Base-by-base conservation (phyloP, 2,888 invertebrate genomes). In the Biston betularia region DNA sequence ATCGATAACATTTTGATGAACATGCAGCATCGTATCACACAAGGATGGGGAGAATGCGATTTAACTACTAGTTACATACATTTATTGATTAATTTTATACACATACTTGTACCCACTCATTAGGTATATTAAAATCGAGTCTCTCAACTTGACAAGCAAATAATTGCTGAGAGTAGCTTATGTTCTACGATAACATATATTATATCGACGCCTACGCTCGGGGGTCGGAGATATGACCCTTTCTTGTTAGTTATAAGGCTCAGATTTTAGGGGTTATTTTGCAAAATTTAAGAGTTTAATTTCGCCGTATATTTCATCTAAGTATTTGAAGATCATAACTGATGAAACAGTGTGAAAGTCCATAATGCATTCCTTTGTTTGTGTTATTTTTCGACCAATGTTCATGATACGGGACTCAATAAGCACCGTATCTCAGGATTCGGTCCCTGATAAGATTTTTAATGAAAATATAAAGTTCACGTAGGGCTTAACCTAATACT, bases 11-110 rank as follows among this genome's bases (percentile, higher is more conserved):
- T 80, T 49, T 11, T 81, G 81, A 82, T 89, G 87, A 89, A 90
- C 89, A 90, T 89, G 85, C 81, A 84, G 76, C 81, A 84, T 87
- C 84, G 86, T 88, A 89, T 90, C 89, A 87, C 87, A 87, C 80
- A 75, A 83, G 85, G 87, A 84, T 82, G 84, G 86, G 86, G 81
- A 83, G 85, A 83, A 77, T 75, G 82, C 76, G 79, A 77, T 76
- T 83, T 77, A 15, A 49, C 48, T 53, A 57, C 42, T 35, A 49
- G n/a, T 75, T 66, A 83, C 77, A 76, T 79, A 83, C 73, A 83
- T 79, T 83, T 50, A 40, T 60, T 7, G 49, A 60, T 52, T 45
- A 56, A 54, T 54, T 33, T 42, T 54, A 57, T 77, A 82, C 81
- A 85, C 79, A 83, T 79, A 80, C 80, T 80, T 63, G 44, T 63